A percentile compares a stretch with the other conserved stretches of the same genome.
These are phyloP conservation scores for Parauchenoglanis punctatus DNA, from an alignment of 2,797 vertebrate species.

Conservation along the genomic window DNA sequence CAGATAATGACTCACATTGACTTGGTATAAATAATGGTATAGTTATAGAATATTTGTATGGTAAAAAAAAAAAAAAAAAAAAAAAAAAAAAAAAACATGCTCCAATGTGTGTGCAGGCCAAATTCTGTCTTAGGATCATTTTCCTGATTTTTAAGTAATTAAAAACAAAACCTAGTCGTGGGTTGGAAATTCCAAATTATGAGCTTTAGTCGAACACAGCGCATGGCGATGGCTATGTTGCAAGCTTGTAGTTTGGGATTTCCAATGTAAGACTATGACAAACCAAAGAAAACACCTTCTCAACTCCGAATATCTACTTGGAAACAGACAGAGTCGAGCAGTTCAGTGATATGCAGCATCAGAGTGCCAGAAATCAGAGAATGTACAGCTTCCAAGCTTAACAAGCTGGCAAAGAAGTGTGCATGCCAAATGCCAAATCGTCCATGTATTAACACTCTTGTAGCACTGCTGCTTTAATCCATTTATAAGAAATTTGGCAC, in stretches of 20 bases:
- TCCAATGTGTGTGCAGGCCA: no score
- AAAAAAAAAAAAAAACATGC: no score
- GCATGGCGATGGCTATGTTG: not conserved
- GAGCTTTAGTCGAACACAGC: no score
- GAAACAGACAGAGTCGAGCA: not conserved
- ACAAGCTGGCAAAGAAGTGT: not conserved
- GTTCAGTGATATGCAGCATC: not conserved
- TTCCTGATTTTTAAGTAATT: not conserved
- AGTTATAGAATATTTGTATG: no score
- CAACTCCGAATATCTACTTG: not conserved
- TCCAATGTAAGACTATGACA: not conserved
- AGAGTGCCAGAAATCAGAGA: not conserved
- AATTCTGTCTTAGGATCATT: not conserved
- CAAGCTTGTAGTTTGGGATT: not conserved
- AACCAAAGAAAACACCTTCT: not conserved
- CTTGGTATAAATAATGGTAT: no score
- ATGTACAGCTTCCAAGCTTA: not conserved
- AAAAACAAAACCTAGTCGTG: not conserved
- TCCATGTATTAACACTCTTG: not conserved
- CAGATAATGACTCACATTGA: not conserved
- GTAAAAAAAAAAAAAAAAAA: not conserved
- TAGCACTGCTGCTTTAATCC: not conserved
- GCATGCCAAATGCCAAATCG: not conserved
- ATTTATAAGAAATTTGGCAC: conserved; percentile 29
- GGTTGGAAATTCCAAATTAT: no score